Percentiles rank a stretch among this genome's conserved stretches.
Evolutionary conservation across 2,113 vertebrate genomes (phyloP).

Genomic region (Takifugu flavidus): DNA sequence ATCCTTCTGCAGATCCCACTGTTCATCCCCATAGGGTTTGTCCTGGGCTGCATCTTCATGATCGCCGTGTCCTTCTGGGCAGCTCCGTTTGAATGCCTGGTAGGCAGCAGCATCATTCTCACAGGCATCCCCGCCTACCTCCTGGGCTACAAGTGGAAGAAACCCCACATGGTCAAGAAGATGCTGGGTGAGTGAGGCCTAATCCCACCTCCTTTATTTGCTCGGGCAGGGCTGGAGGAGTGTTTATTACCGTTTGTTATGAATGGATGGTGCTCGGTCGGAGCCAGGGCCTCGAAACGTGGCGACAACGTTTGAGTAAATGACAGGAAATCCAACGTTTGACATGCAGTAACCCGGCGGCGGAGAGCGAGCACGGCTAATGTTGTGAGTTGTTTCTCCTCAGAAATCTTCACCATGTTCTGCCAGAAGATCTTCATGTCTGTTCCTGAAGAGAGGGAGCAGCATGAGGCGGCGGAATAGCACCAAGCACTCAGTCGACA

Average conservation of each 20-base stretch:
- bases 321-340: not conserved
- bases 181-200: constrained; percentile 65
- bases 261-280: constrained; percentile 23
- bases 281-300: not conserved
- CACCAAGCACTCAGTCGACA: constrained; percentile 14
- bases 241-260: constrained; percentile 37
- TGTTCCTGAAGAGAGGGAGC: constrained; percentile 68
- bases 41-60: constrained; percentile 74
- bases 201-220: constrained; percentile 15
- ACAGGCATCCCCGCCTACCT: constrained; percentile 74
- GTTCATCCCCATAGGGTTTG: constrained; percentile 65
- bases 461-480: constrained; percentile 40
- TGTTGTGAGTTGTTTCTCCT: constrained; percentile 36
- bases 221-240: constrained; percentile 15
- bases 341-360: constrained; percentile 2
- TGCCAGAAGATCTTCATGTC: constrained; percentile 78
- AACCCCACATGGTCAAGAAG: constrained; percentile 67
- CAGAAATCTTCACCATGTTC: constrained; percentile 76
- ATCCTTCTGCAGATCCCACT: constrained; percentile 55
- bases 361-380: constrained; percentile 26
- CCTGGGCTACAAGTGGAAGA: constrained; percentile 76
- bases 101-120: constrained; percentile 70
- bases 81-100: constrained; percentile 69
- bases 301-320: not conserved
- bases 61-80: constrained; percentile 76